Evolutionary conservation across 2,888 invertebrate genomes (phyloP).

Genomic region (Frankliniella fusca): DNA sequence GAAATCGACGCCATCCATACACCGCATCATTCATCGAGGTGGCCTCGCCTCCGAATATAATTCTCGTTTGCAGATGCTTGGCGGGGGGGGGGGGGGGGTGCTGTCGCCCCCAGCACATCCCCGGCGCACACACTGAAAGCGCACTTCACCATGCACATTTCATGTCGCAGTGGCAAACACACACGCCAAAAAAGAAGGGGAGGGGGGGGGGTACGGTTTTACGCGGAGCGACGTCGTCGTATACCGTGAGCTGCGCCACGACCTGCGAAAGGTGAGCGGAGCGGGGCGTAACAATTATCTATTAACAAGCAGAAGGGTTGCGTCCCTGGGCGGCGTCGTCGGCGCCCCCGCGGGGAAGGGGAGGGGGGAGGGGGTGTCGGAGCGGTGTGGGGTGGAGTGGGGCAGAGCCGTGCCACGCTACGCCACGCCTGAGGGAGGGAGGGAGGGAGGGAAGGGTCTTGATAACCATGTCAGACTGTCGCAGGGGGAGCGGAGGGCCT

Average conservation of each 20-base stretch:
- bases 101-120: too few species aligned
- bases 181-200: constrained; percentile 5
- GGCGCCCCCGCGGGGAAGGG: background rate
- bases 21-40: too few species aligned
- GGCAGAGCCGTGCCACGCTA: background rate
- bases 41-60: too few species aligned
- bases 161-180: too few species aligned
- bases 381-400: background rate
- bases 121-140: background rate
- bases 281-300: background rate
- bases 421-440: background rate
- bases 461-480: constrained; percentile 24
- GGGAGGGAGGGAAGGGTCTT: background rate
- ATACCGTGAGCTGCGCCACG: too few species aligned
- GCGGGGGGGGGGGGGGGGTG: too few species aligned
- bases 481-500: background rate
- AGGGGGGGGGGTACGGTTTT: background rate
- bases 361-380: background rate
- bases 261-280: background rate
- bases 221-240: too few species aligned
- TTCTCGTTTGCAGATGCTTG: too few species aligned
- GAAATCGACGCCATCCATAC: too few species aligned
- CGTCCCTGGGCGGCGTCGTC: background rate
- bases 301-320: background rate
- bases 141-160: background rate